Evolutionary conservation across 1,140 invertebrate genomes (phyloP), one percentile per base, ranked within the genome.

Genomic region (Microplitis mediator): DNA sequence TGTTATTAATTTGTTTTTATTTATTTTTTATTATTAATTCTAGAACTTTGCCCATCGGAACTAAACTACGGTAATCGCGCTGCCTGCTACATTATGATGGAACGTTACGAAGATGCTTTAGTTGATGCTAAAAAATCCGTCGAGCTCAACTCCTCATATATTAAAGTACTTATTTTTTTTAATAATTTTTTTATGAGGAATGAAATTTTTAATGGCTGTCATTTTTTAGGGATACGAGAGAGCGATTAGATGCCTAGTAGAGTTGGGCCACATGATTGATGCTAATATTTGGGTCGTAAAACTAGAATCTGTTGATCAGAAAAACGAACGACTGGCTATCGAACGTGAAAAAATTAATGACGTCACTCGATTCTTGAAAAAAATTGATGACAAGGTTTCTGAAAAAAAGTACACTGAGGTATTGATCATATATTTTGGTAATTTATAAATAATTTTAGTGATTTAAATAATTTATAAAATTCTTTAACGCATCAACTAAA

Each of bases 81-180:
- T 0, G 65, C 65, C 51, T 67, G 65, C 32, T 56, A 67, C 51
- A 67, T 67, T 45, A 67, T 67, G 65, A 67, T 67, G 65, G 51
- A 35, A 35, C 14, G 52, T 23, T 67, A 54, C 51, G 65, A 54
- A 32, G 31, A 67, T 54, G 65, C 16, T 32, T 31, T 54, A 9
- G 14, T 6, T 6, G 65, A 67, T 23, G 65, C 65, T 4, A 67
- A 51, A 32, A 67, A 54, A 35, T 14, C 65, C 2, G 16, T 67
- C n/a, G 65, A 67, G 50, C 4, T 67, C 0, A 51, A 67, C 34
- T 51, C 65, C 3, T 54, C 14, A 3, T 51, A 34, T 32, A 14
- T 67, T 14, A 67, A 54, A 23, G 65, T 68, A 68, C 13, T 14
- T 61, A 61, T 32, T 13, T 13, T 13, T 34, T 31, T 32, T 67